phyloP scores from a whole-genome alignment of 2,888 invertebrate genomes.

The Cryptocheilus praepositus region DNA sequence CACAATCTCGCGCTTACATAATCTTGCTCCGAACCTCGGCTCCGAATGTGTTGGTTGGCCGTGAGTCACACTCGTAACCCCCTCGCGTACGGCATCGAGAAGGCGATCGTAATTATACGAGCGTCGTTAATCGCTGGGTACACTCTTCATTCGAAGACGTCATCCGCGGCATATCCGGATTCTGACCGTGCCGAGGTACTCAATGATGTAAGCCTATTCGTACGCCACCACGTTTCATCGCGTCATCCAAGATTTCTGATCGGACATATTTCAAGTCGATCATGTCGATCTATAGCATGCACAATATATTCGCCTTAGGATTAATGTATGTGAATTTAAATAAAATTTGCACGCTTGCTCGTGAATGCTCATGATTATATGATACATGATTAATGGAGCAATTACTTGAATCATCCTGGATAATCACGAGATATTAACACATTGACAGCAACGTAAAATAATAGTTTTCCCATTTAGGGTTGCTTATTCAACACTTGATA shows the following conservation, averaged over 20 bases:
- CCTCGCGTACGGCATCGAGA: slow-evolving; percentile 13
- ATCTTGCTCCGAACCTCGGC: slow-evolving; percentile 11
- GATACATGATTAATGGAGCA: no score
- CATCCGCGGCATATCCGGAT: slow-evolving; percentile 35
- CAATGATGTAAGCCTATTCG: slow-evolving; percentile 24
- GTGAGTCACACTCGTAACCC: slow-evolving; percentile 37
- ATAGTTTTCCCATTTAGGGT: no score
- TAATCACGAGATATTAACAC: no score
- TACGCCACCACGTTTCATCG: background rate
- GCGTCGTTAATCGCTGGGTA: slow-evolving; percentile 31
- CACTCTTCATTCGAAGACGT: slow-evolving; percentile 18
- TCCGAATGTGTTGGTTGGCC: slow-evolving; percentile 6
- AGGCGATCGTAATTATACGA: slow-evolving; percentile 25
- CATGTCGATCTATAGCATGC: no score
- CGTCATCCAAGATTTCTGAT: slow-evolving; percentile 21
- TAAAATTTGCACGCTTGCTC: no score
- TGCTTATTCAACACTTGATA: no score
- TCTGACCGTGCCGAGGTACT: slow-evolving; percentile 16
- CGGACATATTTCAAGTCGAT: no score
- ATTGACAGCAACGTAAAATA: no score
- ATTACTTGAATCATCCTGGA: no score
- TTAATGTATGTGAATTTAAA: no score
- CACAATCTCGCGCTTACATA: slow-evolving; percentile 21
- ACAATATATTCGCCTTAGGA: no score
- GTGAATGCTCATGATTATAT: no score